Conservation (phyloP, 2,113 vertebrate genomes). For the Balaeniceps rex region DNA sequence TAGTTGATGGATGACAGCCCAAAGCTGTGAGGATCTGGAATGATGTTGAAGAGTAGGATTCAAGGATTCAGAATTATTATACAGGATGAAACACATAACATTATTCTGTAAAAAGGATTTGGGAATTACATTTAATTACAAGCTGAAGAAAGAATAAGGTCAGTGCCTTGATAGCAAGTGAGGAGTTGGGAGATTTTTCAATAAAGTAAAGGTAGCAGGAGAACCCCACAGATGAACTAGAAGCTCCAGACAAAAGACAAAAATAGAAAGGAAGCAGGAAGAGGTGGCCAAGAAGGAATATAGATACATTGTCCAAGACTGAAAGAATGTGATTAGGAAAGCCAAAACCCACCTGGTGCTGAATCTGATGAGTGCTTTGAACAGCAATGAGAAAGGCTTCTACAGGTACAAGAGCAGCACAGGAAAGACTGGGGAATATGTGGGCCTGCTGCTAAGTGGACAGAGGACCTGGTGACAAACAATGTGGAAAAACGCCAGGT, state of each 20-base stretch:
- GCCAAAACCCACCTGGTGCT: background rate
- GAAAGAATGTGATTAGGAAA: background rate
- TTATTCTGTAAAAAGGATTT: background rate
- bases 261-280: background rate
- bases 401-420: background rate
- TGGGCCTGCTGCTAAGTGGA: background rate
- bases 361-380: background rate
- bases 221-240: background rate
- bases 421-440: background rate
- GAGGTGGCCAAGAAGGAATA: background rate
- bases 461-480: background rate
- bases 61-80: background rate
- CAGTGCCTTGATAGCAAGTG: background rate
- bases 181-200: background rate
- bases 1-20: background rate
- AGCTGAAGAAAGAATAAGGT: background rate
- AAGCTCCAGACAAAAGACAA: background rate
- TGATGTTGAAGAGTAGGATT: background rate
- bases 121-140: background rate
- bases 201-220: background rate
- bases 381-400: background rate
- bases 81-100: background rate
- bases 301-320: background rate
- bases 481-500: background rate
- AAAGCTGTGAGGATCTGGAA: background rate